Evolutionary conservation across 23 tunicate species (phyloP).

Genomic region (Ascidia mentula): DNA sequence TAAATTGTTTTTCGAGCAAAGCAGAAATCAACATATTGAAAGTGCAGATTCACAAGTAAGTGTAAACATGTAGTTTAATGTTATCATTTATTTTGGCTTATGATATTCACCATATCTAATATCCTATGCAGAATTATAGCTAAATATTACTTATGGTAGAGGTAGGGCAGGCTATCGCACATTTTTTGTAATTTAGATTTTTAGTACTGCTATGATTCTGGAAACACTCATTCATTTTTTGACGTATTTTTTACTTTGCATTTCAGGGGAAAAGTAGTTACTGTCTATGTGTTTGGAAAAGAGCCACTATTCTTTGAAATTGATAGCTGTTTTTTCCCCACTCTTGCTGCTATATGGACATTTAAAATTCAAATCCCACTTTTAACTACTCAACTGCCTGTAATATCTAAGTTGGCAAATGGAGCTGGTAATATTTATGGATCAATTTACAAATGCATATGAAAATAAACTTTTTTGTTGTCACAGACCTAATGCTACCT

Average conservation of each 20-base stretch:
- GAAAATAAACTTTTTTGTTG: neutral
- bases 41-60: conserved; percentile 60
- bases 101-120: no score
- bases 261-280: conserved; percentile 47
- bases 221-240: neutral
- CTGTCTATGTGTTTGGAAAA: conserved; percentile 37
- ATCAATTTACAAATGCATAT: neutral
- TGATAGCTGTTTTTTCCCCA: conserved; percentile 56
- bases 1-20: conserved; percentile 38
- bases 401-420: conserved; percentile 54
- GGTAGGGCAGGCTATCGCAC: neutral
- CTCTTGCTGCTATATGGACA: conserved; percentile 60
- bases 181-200: neutral
- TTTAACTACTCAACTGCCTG: conserved; percentile 55
- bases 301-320: conserved; percentile 70
- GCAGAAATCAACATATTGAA: conserved; percentile 74
- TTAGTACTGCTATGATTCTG: neutral
- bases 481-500: conserved; percentile 82
- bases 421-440: conserved; percentile 78
- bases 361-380: conserved; percentile 29
- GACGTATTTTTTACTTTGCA: neutral
- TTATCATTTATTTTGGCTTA: no score
- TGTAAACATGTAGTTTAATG: no score
- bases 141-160: no score
- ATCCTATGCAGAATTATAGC: no score